Conservation (phyloP, 1,140 invertebrate genomes). For the Hycleus phaleratus region DNA sequence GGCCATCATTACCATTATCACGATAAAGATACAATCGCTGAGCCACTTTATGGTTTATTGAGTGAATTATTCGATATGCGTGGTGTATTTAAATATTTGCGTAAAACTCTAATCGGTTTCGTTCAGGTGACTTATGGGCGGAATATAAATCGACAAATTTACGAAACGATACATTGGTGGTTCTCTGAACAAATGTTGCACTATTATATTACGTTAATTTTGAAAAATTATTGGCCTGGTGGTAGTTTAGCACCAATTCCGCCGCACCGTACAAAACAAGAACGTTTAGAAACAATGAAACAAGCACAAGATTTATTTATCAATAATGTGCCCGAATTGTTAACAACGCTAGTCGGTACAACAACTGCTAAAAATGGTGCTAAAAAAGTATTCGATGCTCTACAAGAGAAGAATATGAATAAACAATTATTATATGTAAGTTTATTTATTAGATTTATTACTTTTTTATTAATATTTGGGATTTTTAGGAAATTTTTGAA, state of each 20-base stretch:
- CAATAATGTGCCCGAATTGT: slow-evolving; percentile 67
- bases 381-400: slow-evolving; percentile 77
- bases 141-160: slow-evolving; percentile 85
- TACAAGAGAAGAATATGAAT: slow-evolving; percentile 80
- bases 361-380: slow-evolving; percentile 75
- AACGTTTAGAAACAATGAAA: slow-evolving; percentile 58
- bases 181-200: slow-evolving; percentile 86
- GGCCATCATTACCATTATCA: slow-evolving; percentile 46
- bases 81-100: slow-evolving; percentile 78
- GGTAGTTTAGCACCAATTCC: slow-evolving; percentile 54
- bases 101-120: slow-evolving; percentile 81
- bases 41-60: slow-evolving; percentile 76
- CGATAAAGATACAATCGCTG: slow-evolving; percentile 74
- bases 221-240: slow-evolving; percentile 83
- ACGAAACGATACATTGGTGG: slow-evolving; percentile 78
- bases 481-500: slow-evolving; percentile 65
- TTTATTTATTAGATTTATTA: slow-evolving; percentile 2
- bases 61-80: slow-evolving; percentile 85
- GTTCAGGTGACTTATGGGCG: slow-evolving; percentile 87
- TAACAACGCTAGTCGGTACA: slow-evolving; percentile 76
- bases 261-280: slow-evolving; percentile 55
- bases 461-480: slow-evolving; percentile 26
- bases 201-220: slow-evolving; percentile 74
- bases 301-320: slow-evolving; percentile 60
- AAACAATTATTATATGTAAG: slow-evolving; percentile 89